phyloP scores from a whole-genome alignment of 2,113 vertebrate species.

The Recurvirostra avosetta region DNA sequence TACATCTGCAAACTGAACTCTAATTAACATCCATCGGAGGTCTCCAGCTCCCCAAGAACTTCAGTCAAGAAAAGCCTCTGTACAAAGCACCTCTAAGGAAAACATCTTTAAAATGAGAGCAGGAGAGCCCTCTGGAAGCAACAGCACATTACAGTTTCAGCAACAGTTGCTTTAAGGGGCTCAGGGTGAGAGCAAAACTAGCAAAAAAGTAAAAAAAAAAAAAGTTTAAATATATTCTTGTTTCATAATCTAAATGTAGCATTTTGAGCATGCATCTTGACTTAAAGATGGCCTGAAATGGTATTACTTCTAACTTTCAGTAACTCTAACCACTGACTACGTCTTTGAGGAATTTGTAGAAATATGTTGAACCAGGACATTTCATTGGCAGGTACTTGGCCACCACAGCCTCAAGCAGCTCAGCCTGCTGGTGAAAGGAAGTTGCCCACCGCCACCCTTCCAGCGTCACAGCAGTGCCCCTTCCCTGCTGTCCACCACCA shows the following conservation, averaged over 20 bases:
- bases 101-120: conserved; percentile 15
- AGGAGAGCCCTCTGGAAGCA: conserved; percentile 2
- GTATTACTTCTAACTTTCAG: background rate
- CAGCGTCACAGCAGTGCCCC: background rate
- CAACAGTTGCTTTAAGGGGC: background rate
- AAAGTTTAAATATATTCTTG: background rate
- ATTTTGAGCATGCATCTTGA: background rate
- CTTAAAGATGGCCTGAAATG: background rate
- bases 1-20: conserved; percentile 50
- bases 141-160: background rate
- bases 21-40: conserved; percentile 55
- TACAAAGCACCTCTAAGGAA: conserved; percentile 29
- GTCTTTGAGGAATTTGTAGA: background rate
- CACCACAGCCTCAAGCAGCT: fast-evolving
- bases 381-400: background rate
- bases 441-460: background rate
- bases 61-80: conserved; percentile 25
- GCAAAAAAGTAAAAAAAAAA: background rate
- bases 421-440: background rate
- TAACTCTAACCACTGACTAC: background rate
- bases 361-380: background rate
- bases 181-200: background rate
- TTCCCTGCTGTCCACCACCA: background rate
- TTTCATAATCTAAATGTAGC: background rate
- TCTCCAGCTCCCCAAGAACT: conserved; percentile 57